These are phyloP conservation scores for Scaptomyza hsui DNA, from an alignment of 1,140 invertebrate genomes.

Conservation along the genomic window DNA sequence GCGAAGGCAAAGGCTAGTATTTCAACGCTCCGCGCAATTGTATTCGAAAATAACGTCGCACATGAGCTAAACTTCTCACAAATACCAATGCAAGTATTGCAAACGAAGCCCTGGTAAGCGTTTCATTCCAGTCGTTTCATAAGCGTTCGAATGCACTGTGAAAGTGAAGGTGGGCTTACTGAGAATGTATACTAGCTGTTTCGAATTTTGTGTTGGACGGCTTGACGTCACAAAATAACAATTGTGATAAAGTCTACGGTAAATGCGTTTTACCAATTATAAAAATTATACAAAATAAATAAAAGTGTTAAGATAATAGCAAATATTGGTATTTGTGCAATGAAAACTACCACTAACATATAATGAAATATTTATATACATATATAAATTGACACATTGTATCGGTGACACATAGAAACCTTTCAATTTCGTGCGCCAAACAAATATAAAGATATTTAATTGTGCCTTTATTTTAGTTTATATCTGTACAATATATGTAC, in stretches of 20 bases:
- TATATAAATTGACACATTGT: no score
- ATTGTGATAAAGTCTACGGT: not conserved
- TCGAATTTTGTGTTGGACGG: not conserved
- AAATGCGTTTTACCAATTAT: not conserved
- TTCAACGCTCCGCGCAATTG: constrained; percentile 67
- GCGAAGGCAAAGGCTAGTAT: constrained; percentile 32
- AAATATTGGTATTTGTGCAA: no score
- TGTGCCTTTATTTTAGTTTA: not conserved
- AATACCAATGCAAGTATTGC: constrained; percentile 32
- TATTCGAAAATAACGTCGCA: constrained; percentile 76
- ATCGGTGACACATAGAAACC: no score
- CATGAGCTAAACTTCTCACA: constrained; percentile 35
- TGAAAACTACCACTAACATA: no score
- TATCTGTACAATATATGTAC: not conserved
- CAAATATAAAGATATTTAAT: no score
- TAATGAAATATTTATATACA: no score
- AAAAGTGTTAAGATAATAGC: no score
- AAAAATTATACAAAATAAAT: no score
- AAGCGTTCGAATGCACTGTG: not conserved
- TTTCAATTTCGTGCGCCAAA: no score
- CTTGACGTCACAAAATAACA: constrained; percentile 2
- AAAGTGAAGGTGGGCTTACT: constrained; percentile 4
- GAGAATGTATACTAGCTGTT: not conserved
- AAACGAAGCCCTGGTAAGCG: constrained; percentile 35
- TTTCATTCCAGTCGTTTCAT: constrained; percentile 31